Percentiles rank a stretch among this genome's conserved stretches.
These are phyloP conservation scores for Limonius californicus DNA, from an alignment of 1,140 invertebrate species.

Conservation along the genomic window DNA sequence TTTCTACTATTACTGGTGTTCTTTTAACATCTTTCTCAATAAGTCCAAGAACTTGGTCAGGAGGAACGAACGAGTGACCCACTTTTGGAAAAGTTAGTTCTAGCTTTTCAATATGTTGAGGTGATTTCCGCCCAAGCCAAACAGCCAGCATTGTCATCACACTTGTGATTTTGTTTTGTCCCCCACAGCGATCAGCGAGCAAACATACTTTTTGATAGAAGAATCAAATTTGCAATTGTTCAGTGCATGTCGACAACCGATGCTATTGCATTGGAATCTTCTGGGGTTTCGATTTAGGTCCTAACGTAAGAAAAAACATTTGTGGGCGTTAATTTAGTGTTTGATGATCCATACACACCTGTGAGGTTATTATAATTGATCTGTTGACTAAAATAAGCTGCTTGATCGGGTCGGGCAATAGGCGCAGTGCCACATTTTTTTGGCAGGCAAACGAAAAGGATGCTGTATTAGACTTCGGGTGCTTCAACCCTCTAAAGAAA, in stretches of 20 bases:
- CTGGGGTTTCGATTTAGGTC: conserved; percentile 24
- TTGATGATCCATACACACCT: conserved; percentile 32
- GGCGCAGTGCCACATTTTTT: conserved; percentile 42
- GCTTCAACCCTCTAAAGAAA: conserved; percentile 39
- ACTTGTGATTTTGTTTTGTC: conserved; percentile 19
- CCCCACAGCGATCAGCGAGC: conserved; percentile 16
- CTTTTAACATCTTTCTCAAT: conserved; percentile 31
- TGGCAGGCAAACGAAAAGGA: conserved; percentile 43
- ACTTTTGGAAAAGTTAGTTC: conserved; percentile 32
- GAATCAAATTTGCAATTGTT: neutral
- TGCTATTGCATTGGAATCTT: conserved; percentile 41
- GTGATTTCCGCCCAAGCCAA: conserved; percentile 11
- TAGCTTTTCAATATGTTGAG: conserved; percentile 15
- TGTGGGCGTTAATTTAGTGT: too few species aligned
- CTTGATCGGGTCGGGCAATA: conserved; percentile 40
- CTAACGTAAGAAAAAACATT: conserved; percentile 19
- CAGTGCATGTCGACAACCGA: conserved; percentile 29
- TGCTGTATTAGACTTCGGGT: conserved; percentile 28
- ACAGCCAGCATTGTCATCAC: conserved; percentile 12
- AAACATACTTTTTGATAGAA: neutral
- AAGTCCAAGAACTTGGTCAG: conserved; percentile 38
- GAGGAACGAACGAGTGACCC: conserved; percentile 39
- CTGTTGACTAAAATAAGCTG: conserved; percentile 43
- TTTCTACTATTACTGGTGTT: conserved; percentile 29
- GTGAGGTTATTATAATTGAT: conserved; percentile 45